These are phyloP conservation scores for Ichneumoninae sp. DNA, from an alignment of 2,888 invertebrate genomes.

Conservation along the genomic window DNA sequence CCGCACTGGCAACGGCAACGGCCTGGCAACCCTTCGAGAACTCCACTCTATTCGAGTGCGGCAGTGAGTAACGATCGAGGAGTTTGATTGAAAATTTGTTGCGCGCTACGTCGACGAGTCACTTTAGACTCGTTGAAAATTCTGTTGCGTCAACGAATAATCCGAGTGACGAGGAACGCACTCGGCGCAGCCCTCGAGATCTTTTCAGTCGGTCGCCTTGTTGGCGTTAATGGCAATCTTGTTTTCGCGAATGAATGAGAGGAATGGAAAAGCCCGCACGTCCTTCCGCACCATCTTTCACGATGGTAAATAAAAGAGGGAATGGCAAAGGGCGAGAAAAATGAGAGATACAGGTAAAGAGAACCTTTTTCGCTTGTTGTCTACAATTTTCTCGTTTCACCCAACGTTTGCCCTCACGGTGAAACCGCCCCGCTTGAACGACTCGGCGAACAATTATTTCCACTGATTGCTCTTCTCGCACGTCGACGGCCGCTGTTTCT, in stretches of 20 bases:
- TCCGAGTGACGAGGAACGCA: not conserved
- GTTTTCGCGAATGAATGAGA: slow-evolving; percentile 10
- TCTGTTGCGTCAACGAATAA: slow-evolving; percentile 14
- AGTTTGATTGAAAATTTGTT: slow-evolving; percentile 44
- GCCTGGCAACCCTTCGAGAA: not conserved
- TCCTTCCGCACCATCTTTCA: slow-evolving; percentile 60
- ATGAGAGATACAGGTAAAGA: slow-evolving; percentile 43
- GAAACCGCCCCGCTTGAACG: slow-evolving; percentile 25
- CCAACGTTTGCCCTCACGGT: not conserved
- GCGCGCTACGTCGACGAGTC: not conserved
- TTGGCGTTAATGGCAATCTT: not conserved
- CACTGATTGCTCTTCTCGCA: slow-evolving; percentile 65
- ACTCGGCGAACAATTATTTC: slow-evolving; percentile 58
- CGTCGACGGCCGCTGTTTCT: slow-evolving; percentile 38
- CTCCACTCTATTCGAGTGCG: not conserved
- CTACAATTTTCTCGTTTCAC: slow-evolving; percentile 56
- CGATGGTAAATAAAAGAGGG: slow-evolving; percentile 42
- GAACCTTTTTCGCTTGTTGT: slow-evolving; percentile 62
- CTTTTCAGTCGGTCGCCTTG: not conserved
- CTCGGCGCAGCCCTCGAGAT: not conserved
- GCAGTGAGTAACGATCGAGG: slow-evolving; percentile 10
- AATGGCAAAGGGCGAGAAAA: slow-evolving; percentile 15
- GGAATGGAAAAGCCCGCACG: slow-evolving; percentile 12
- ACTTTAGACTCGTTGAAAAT: slow-evolving; percentile 3
- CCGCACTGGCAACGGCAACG: not conserved